phyloP scores from a whole-genome alignment of 2,797 vertebrate species.

The Crax fasciolata region DNA sequence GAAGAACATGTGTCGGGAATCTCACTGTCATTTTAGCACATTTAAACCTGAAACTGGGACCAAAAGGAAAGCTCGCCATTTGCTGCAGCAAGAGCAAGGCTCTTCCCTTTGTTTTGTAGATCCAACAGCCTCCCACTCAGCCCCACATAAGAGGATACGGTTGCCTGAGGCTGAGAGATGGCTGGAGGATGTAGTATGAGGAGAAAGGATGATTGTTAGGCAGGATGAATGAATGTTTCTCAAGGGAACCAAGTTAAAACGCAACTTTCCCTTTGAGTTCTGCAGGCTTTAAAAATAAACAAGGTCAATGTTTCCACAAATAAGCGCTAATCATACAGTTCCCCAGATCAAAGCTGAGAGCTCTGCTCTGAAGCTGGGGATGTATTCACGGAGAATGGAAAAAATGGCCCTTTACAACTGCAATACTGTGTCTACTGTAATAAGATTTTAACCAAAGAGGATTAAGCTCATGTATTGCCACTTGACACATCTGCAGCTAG shows the following conservation, averaged over 20 bases:
- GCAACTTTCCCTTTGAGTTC: constrained; percentile 23
- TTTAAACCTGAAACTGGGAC: not conserved
- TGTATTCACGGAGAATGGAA: not conserved
- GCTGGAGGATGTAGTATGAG: accelerated
- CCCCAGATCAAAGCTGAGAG: not conserved
- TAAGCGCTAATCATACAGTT: not conserved
- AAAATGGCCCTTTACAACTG: not conserved
- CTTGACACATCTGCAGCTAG: not conserved
- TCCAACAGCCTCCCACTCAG: not conserved
- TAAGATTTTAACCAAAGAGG: not conserved
- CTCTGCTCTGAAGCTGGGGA: not conserved
- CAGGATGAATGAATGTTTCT: not conserved
- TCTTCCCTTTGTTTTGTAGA: not conserved
- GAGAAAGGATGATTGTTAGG: constrained; percentile 34
- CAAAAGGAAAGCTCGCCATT: not conserved
- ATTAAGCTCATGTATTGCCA: not conserved
- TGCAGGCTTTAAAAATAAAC: constrained; percentile 34
- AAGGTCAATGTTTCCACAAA: constrained; percentile 10
- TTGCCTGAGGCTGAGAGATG: not conserved
- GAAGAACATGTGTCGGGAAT: not conserved
- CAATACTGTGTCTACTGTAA: not conserved
- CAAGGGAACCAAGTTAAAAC: constrained; percentile 29
- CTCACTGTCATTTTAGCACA: not conserved
- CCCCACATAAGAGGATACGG: not conserved
- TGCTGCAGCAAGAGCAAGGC: not conserved